Evolutionary conservation across 2,888 invertebrate species (phyloP), one percentile per base, ranked within the genome.

Genomic region (Aricia artaxerxes): DNA sequence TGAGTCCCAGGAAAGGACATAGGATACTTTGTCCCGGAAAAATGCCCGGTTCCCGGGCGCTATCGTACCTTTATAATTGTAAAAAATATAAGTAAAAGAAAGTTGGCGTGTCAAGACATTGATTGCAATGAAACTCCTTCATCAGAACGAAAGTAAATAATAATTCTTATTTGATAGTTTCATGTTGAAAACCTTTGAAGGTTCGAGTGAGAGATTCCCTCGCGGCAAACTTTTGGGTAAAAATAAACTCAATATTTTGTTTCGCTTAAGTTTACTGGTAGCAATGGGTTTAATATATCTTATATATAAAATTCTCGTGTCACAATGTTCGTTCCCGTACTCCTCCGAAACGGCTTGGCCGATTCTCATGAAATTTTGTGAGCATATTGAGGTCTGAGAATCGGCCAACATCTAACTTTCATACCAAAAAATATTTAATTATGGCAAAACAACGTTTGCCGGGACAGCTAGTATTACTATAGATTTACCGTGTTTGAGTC

Each of bases 221-320:
- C 9, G 64, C 64, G 64, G 9, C 64, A 64, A 64, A 64, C 64
- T 64, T 64, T 64, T 2, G 64, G 64, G 60, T 60, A 24, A 60
- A 60, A 60, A 60, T 60, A 60, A 60, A 60, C 60, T 60, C n/a
- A 6, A n/a, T 60, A 60, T 60, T 60, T 60, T 60, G n/a, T 60
- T 60, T 60, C 6, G 60, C 60, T 49, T 49, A 49, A 9, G 9
- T 49, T 49, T 49, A 49, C 11, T 49, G 49, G 49, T 49, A 60
- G 60, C 6, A 2, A 16, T 60, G 4, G n/a, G 60, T 60, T 60
- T 16, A 16, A 61, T 61, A 61, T 61, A 24, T 24, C 24, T 24
- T 24, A 24, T 24, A 24, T 24, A 24, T 24, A 24, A 24, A 24
- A 24, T 24, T 24, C 24, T 24, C 24, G 24, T 24, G 24, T 24